Conservation (phyloP, 2,888 invertebrate species). For the Caenorhabditis wallacei region DNA sequence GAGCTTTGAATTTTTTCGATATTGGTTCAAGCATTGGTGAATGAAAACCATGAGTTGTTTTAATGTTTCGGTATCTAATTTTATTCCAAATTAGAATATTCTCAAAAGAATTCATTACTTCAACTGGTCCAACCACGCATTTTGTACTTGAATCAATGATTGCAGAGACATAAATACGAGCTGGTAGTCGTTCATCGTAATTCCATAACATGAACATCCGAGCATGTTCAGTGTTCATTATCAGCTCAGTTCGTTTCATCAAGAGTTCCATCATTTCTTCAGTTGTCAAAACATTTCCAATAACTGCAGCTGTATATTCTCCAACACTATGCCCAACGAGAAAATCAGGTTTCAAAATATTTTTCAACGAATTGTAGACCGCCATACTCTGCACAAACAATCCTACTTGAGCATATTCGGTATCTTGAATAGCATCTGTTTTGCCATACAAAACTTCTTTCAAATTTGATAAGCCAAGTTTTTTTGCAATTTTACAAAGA, state of each 20-base stretch:
- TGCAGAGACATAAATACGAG: conserved; percentile 74
- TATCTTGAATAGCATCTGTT: conserved; percentile 42
- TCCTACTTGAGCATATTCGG: conserved; percentile 70
- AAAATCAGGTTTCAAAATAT: conserved; percentile 55
- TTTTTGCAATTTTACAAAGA: conserved; percentile 37
- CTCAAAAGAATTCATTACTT: conserved; percentile 49
- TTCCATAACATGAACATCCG: conserved; percentile 76
- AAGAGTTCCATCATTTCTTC: conserved; percentile 67
- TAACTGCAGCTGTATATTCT: conserved; percentile 77
- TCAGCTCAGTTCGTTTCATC: conserved; percentile 67
- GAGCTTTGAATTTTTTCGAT: conserved; percentile 57
- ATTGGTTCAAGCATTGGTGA: conserved; percentile 76
- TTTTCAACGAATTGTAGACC: conserved; percentile 56
- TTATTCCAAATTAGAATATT: background rate
- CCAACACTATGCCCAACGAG: conserved; percentile 80
- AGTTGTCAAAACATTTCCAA: conserved; percentile 53
- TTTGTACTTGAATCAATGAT: conserved; percentile 60
- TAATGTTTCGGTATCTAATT: conserved; percentile 67
- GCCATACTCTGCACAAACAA: conserved; percentile 70
- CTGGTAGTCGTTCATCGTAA: conserved; percentile 54
- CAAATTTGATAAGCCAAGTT: conserved; percentile 23
- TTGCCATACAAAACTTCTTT: conserved; percentile 23
- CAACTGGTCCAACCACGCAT: conserved; percentile 70
- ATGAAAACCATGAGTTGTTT: conserved; percentile 77
- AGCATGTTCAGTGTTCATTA: conserved; percentile 70